phyloP scores from a whole-genome alignment of 1,140 invertebrate genomes.

The Gonatopus flavifemur region DNA sequence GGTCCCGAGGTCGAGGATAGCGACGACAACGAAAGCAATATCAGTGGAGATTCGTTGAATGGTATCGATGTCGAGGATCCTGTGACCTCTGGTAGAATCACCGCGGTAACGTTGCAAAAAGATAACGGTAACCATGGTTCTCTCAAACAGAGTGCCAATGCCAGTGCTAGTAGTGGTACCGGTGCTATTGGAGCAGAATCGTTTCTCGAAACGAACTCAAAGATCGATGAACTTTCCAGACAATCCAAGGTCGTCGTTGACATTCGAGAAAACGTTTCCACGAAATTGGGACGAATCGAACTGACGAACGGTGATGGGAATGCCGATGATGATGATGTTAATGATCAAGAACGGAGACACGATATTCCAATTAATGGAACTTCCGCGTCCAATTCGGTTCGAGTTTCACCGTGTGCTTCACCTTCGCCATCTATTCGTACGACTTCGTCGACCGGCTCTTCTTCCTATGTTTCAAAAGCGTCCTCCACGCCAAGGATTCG shows the following conservation, averaged over 20 bases:
- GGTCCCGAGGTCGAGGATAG: conserved; percentile 65
- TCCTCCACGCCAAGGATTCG: conserved; percentile 35
- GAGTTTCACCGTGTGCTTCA: conserved; percentile 18
- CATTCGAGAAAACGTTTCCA: conserved; percentile 1
- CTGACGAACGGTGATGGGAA: conserved; percentile 1
- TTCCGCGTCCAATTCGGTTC: not conserved
- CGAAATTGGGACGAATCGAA: conserved; percentile 7
- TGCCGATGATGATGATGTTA: not conserved
- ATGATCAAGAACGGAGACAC: no score
- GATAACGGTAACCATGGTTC: no score
- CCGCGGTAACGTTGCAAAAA: no score
- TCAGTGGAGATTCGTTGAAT: conserved; percentile 73
- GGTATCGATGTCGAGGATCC: conserved; percentile 62
- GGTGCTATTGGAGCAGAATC: no score
- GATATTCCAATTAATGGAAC: no score
- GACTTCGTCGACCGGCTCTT: conserved; percentile 12
- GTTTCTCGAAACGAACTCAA: not conserved
- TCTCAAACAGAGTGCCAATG: no score
- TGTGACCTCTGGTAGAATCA: not conserved
- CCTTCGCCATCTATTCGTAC: conserved; percentile 29
- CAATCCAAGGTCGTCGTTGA: conserved; percentile 4
- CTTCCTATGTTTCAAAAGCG: conserved; percentile 35
- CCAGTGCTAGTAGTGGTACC: no score
- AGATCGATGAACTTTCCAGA: not conserved
- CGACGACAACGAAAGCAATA: conserved; percentile 70